A percentile compares a stretch with the other conserved stretches of the same genome.
phyloP scores from a whole-genome alignment of 2,888 invertebrate species.

The Cephus sareptanus region DNA sequence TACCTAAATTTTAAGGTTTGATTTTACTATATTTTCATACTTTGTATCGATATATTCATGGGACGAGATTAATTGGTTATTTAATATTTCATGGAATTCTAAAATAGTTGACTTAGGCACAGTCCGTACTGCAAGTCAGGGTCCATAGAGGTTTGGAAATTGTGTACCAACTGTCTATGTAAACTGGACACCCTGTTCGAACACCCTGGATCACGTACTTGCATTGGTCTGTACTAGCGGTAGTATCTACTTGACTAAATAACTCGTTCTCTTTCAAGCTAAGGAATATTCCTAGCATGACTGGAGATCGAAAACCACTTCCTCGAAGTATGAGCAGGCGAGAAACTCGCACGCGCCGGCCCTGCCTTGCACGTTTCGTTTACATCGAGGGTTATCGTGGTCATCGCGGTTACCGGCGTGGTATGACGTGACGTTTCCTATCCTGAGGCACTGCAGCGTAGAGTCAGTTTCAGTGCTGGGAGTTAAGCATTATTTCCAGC shows the following conservation, averaged over 20 bases:
- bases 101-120: background rate
- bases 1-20: background rate
- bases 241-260: background rate
- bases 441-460: constrained; percentile 23
- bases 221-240: background rate
- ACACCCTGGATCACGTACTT: background rate
- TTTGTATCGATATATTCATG: background rate
- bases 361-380: constrained; percentile 4
- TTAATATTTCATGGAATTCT: background rate
- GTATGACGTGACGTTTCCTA: constrained; percentile 23
- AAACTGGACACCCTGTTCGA: background rate
- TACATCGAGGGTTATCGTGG: constrained; percentile 23
- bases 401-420: constrained; percentile 14
- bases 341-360: background rate
- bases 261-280: background rate
- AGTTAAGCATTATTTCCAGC: background rate
- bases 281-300: background rate
- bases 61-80: background rate
- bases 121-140: background rate
- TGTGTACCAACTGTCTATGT: background rate
- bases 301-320: background rate
- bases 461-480: background rate
- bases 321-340: background rate
- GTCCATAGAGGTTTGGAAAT: background rate
- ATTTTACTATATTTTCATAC: background rate